Percentiles rank a stretch among this genome's conserved stretches.
These are phyloP conservation scores for Sorex fumeus DNA, from an alignment of 2,113 vertebrate species.

Conservation along the genomic window DNA sequence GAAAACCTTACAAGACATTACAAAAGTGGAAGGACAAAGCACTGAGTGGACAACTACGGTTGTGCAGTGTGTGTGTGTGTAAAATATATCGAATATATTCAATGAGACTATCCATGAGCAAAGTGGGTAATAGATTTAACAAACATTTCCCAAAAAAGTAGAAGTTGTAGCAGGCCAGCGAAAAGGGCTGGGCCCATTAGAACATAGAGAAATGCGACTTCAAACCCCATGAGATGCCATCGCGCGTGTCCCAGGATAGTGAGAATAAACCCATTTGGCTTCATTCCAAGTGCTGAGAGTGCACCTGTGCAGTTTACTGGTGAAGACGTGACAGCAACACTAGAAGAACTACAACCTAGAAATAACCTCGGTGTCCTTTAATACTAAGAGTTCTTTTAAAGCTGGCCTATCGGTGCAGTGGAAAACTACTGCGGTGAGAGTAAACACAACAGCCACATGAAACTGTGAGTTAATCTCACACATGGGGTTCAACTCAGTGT, in stretches of 20 bases:
- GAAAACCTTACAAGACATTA: background rate
- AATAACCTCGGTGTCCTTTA: background rate
- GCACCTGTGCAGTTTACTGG: background rate
- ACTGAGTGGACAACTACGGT: background rate
- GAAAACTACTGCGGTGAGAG: background rate
- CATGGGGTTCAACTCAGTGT: background rate
- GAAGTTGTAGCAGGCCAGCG: background rate
- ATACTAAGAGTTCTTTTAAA: background rate
- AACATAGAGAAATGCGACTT: background rate
- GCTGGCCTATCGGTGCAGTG: background rate
- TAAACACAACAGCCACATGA: background rate
- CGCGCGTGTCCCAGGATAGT: no score
- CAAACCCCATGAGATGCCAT: background rate
- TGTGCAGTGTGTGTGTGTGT: background rate
- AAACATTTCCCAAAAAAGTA: constrained; percentile 33
- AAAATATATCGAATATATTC: background rate
- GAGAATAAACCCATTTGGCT: background rate
- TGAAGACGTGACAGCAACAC: background rate
- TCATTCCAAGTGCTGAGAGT: background rate
- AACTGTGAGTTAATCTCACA: background rate
- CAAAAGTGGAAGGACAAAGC: background rate
- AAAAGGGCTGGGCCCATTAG: background rate
- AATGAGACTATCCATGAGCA: constrained; percentile 23
- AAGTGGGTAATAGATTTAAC: constrained; percentile 14
- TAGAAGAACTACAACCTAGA: background rate